phyloP scores from a whole-genome alignment of 2,797 vertebrate genomes.

The Phataginus tricuspis region DNA sequence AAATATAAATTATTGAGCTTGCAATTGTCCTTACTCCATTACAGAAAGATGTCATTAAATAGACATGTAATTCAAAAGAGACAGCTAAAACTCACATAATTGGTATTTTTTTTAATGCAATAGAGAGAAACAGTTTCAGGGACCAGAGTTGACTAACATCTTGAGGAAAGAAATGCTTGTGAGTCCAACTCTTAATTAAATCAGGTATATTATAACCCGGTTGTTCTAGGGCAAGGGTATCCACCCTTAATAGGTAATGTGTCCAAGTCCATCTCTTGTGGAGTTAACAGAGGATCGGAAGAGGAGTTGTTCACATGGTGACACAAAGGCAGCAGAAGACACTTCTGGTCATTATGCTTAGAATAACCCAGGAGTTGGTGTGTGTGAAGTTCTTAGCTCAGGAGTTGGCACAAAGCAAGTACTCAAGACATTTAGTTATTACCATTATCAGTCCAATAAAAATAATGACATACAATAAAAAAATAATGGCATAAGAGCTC shows the following conservation, averaged over 20 bases:
- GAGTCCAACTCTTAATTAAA: background rate
- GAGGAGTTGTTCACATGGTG: background rate
- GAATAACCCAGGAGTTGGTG: background rate
- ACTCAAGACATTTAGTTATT: background rate
- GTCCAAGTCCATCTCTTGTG: background rate
- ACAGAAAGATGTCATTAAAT: background rate
- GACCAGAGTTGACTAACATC: background rate
- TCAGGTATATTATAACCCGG: background rate
- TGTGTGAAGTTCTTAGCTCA: background rate
- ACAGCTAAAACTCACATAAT: background rate
- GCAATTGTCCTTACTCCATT: background rate
- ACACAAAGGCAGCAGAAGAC: background rate
- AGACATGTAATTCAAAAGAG: constrained; percentile 1
- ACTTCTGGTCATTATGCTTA: background rate
- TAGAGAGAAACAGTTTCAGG: background rate
- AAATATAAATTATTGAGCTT: background rate
- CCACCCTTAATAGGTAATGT: background rate
- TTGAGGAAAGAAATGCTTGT: background rate
- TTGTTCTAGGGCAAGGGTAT: background rate
- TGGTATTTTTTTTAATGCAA: background rate
- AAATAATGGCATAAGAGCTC: background rate
- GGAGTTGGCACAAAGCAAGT: background rate
- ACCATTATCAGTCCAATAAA: background rate
- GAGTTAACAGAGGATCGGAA: background rate
- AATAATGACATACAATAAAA: background rate